Conservation (phyloP, 2,797 vertebrate genomes). For the Esox lucius region DNA sequence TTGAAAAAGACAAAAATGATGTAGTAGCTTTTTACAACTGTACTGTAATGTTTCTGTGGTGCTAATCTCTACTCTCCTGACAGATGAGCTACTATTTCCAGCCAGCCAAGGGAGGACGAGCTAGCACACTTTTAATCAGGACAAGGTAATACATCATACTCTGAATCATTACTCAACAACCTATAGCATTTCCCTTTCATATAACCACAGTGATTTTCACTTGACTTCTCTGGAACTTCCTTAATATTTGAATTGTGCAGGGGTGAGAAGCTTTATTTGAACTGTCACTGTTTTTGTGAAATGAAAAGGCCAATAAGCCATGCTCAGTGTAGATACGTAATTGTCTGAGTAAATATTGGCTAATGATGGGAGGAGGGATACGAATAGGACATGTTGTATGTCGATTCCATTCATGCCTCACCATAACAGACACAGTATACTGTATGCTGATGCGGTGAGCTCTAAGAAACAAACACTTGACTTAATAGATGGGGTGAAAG, state of each 20-base stretch:
- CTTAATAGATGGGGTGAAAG: background rate
- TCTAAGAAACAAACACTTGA: background rate
- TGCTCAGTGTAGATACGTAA: constrained; percentile 77
- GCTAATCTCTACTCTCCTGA: constrained; percentile 78
- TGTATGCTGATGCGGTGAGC: background rate
- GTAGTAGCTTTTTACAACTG: background rate
- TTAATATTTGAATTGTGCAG: background rate
- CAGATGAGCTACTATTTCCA: constrained; percentile 79
- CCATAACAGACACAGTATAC: background rate
- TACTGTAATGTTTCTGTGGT: background rate
- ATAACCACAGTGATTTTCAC: background rate
- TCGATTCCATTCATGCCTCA: constrained; percentile 46
- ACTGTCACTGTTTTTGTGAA: constrained; percentile 84
- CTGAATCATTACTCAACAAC: constrained; percentile 31
- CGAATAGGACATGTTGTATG: constrained; percentile 19
- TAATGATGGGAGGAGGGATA: constrained; percentile 79
- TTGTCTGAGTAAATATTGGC: constrained; percentile 84
- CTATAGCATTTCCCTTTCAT: constrained; percentile 5
- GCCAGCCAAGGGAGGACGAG: constrained; percentile 72
- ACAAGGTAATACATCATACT: constrained; percentile 76
- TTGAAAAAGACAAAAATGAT: constrained; percentile 17
- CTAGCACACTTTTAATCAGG: constrained; percentile 80
- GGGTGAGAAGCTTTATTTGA: constrained; percentile 64
- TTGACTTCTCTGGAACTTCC: background rate
- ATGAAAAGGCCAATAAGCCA: constrained; percentile 84